A percentile compares a stretch with the other conserved stretches of the same genome.
Conservation (phyloP, 2,888 invertebrate species). For the Torymus tubicola region DNA sequence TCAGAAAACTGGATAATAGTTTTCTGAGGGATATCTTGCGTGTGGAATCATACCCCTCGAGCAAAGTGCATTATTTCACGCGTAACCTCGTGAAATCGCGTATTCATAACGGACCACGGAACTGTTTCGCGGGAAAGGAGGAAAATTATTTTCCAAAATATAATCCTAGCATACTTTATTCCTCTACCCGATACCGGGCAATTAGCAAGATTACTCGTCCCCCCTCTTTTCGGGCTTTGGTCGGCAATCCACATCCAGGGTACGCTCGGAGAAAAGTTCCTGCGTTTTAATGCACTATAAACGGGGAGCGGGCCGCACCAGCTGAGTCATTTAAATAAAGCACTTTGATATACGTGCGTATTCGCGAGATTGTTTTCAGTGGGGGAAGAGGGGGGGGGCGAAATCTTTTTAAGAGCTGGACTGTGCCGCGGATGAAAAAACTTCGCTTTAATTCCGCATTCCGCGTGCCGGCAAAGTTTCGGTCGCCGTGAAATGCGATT, state of each 20-base stretch:
- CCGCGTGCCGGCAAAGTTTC: background rate
- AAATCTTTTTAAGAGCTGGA: conserved; percentile 37
- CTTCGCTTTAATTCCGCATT: conserved; percentile 5
- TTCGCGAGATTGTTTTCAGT: conserved; percentile 50
- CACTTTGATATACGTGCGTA: conserved; percentile 13
- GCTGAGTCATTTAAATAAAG: conserved; percentile 39
- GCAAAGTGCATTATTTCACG: no score
- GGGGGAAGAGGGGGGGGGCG: background rate
- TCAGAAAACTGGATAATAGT: no score
- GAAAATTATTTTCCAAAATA: no score
- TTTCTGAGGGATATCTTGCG: no score
- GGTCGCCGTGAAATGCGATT: conserved; percentile 26
- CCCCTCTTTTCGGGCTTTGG: no score
- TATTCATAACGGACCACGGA: conserved; percentile 61
- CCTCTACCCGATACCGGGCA: conserved; percentile 9
- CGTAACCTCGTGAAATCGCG: conserved; percentile 60
- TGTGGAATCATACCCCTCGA: no score
- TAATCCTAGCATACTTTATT: no score
- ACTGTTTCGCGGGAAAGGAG: no score
- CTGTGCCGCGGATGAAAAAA: background rate
- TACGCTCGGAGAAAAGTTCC: conserved; percentile 34
- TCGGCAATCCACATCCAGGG: no score
- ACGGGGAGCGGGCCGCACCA: background rate
- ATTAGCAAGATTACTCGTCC: conserved; percentile 33
- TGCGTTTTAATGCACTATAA: conserved; percentile 32